phyloP scores from a whole-genome alignment of 2,113 vertebrate genomes.

The Drymodes brunneopygia region DNA sequence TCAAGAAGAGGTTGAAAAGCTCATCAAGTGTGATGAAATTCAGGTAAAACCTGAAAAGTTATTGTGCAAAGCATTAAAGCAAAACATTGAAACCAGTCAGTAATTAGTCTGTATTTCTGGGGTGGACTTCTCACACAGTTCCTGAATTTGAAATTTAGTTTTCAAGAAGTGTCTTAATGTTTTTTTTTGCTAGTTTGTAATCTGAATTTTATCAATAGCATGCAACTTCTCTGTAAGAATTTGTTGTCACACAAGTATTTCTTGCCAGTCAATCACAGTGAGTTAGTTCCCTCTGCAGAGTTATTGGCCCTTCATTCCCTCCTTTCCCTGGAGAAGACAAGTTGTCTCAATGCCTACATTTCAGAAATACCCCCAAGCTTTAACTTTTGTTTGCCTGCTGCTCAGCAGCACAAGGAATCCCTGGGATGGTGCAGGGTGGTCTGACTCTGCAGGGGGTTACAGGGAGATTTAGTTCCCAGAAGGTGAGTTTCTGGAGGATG shows the following conservation, averaged over 20 bases:
- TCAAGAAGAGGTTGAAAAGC: slow-evolving; percentile 95
- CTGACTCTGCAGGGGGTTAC: neutral
- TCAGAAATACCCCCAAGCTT: neutral
- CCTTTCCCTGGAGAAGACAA: neutral
- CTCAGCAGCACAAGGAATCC: neutral
- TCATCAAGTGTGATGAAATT: slow-evolving; percentile 98
- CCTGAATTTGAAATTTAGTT: neutral
- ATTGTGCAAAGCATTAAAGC: neutral
- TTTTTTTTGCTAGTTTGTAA: neutral
- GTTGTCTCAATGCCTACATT: neutral
- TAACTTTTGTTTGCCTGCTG: neutral
- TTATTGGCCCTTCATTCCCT: neutral
- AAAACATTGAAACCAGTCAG: neutral
- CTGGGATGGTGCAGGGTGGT: neutral
- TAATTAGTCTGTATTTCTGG: neutral
- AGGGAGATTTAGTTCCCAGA: neutral
- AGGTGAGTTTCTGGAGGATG: neutral
- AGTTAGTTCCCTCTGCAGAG: neutral
- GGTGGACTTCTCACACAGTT: neutral
- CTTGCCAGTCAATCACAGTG: neutral
- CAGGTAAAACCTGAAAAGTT: slow-evolving; percentile 79
- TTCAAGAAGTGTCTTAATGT: neutral
- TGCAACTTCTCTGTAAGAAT: neutral
- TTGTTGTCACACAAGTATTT: neutral
- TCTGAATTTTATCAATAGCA: neutral